Evolutionary conservation across 2,797 vertebrate genomes (phyloP).

Genomic region (Sebastes variabilis): DNA sequence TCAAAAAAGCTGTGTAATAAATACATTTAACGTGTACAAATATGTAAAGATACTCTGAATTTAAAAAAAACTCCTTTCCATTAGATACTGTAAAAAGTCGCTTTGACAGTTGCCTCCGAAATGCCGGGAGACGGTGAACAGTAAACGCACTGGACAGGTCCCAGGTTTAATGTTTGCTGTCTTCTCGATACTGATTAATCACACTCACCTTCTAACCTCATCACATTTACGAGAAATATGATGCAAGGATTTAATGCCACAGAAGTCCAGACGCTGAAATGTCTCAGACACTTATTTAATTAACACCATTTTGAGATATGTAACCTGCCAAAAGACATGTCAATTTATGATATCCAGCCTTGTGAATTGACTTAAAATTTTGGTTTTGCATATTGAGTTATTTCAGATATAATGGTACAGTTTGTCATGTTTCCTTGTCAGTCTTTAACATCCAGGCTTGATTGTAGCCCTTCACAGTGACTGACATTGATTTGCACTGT

Average conservation of each 20-base stretch:
- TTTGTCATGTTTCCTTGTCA: background rate
- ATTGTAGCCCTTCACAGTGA: background rate
- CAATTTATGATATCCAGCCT: background rate
- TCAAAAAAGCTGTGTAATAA: background rate
- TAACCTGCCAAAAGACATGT: background rate
- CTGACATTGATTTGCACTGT: background rate
- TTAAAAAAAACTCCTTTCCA: background rate
- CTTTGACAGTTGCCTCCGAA: background rate
- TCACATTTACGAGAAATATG: conserved; percentile 12
- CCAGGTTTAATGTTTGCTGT: conserved; percentile 19
- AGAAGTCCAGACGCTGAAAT: background rate
- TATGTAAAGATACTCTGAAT: background rate
- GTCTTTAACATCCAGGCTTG: background rate
- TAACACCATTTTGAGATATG: background rate
- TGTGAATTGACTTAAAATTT: background rate
- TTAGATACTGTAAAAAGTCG: background rate
- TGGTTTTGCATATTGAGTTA: background rate
- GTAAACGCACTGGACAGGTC: background rate
- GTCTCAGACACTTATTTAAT: background rate
- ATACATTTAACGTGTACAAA: background rate
- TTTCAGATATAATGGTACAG: background rate
- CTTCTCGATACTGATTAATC: conserved; percentile 28
- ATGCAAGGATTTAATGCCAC: conserved; percentile 1
- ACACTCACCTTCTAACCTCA: conserved; percentile 6
- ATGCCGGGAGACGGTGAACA: background rate